A percentile compares a stretch with the other conserved stretches of the same genome.
phyloP scores from a whole-genome alignment of 1,140 invertebrate genomes.

The Manduca sexta region DNA sequence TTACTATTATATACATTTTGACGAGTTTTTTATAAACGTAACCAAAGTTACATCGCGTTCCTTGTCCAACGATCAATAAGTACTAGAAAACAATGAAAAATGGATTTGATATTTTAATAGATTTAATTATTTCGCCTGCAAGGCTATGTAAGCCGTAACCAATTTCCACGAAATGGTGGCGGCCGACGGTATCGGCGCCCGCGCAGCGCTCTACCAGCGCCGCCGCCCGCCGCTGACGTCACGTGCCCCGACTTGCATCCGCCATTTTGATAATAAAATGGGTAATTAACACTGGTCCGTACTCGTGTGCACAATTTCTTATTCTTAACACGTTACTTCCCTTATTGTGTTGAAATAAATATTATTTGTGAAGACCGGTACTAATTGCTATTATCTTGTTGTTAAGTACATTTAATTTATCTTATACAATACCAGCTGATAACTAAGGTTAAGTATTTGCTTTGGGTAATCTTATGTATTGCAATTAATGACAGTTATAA shows the following conservation, averaged over 20 bases:
- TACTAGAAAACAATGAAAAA: neutral
- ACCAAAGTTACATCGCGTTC: too few relatives aligned
- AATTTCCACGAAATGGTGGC: conserved; percentile 28
- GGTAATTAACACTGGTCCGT: conserved; percentile 16
- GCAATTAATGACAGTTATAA: too few relatives aligned
- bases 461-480: too few relatives aligned
- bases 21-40: too few relatives aligned
- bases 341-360: too few relatives aligned
- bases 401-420: too few relatives aligned
- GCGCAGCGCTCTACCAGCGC: conserved; percentile 8
- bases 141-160: conserved; percentile 14
- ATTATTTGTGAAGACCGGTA: too few relatives aligned
- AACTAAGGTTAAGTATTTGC: too few relatives aligned
- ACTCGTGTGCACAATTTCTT: neutral
- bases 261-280: conserved; percentile 48
- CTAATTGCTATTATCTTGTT: too few relatives aligned
- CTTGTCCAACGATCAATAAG: neutral
- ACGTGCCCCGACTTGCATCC: conserved; percentile 34
- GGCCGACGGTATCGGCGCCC: conserved; percentile 8
- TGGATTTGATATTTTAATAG: neutral
- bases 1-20: too few relatives aligned
- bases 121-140: conserved; percentile 4
- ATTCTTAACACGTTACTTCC: neutral
- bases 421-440: too few relatives aligned
- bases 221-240: conserved; percentile 24